Conservation (phyloP, 2,797 vertebrate species). For the Eulemur coronatus region DNA sequence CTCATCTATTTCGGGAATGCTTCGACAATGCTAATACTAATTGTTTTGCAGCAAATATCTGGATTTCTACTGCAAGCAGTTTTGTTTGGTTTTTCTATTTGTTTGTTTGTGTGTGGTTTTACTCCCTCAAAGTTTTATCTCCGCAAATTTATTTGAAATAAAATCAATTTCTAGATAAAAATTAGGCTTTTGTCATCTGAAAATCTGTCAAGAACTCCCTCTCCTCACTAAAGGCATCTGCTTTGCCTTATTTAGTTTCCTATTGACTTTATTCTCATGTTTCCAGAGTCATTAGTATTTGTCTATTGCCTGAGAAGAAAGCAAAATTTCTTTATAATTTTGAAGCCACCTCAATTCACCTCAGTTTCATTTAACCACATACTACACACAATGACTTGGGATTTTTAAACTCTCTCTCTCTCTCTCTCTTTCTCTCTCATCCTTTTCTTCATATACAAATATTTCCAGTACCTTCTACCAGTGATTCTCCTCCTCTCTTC, state of each 20-base stretch:
- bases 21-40: conserved; percentile 74
- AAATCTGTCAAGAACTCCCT: conserved; percentile 31
- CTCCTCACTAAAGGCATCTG: neutral
- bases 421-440: neutral
- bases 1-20: conserved; percentile 79
- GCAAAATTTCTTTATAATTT: conserved; percentile 20
- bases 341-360: conserved; percentile 19
- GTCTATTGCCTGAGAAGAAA: conserved; percentile 9
- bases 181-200: neutral
- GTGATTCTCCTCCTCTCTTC: neutral
- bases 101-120: neutral
- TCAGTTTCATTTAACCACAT: neutral
- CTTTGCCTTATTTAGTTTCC: neutral
- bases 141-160: conserved; percentile 49
- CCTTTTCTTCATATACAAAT: neutral
- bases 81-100: conserved; percentile 40
- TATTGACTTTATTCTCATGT: conserved; percentile 9
- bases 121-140: conserved; percentile 43
- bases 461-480: neutral
- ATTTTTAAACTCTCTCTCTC: neutral
- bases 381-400: neutral
- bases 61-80: conserved; percentile 8
- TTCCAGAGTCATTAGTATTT: neutral
- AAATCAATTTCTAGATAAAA: conserved; percentile 54
- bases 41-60: conserved; percentile 79